Evolutionary conservation across 2,797 vertebrate genomes (phyloP), one percentile per base, ranked within the genome.

Genomic region (Gymnodraco acuticeps): DNA sequence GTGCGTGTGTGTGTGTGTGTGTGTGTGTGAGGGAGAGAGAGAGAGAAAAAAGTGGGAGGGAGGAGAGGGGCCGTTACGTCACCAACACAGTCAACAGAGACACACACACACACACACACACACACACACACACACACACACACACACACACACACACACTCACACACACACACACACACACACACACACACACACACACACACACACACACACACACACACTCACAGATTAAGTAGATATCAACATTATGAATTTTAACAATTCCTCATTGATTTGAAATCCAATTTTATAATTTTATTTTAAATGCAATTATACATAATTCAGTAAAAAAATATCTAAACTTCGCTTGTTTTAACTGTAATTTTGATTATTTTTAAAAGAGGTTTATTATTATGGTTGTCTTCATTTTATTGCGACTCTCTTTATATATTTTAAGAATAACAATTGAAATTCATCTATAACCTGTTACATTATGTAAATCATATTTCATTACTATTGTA

Each of bases 21-120:
- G 27, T 4, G 27, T 4, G 27, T n/a, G 48, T 10, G 43, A 15
- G 43, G 12, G 33, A n/a, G 64, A 23, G 69, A 51, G 77, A 63
- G 47, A 47, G 72, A 59, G 20, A 55, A 64, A 64, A 64, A 51
- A 48, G 68, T 42, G 64, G 63, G 56, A 54, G 47, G 50, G 47
- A 31, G 50, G 52, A 61, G 51, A 80, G 46, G 70, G 86, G 64
- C 76, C 53, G 83, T 91, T 90, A 92, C 90, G 88, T 93, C 92
- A 93, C 81, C 62, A 16, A 74, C 79, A 85, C 60, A 64, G 77
- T 79, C 79, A 86, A 85, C 76, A 82, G 61, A 74, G 31, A 64
- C 74, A 71, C 45, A 23, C 20, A 23, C 55, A 47, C 51, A 59
- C 46, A 46, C 46, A 51, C n/a, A 33, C 31, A 33, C 31, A 33